These are phyloP conservation scores for Laspeyria flexula DNA, from an alignment of 2,888 invertebrate genomes.

Conservation along the genomic window DNA sequence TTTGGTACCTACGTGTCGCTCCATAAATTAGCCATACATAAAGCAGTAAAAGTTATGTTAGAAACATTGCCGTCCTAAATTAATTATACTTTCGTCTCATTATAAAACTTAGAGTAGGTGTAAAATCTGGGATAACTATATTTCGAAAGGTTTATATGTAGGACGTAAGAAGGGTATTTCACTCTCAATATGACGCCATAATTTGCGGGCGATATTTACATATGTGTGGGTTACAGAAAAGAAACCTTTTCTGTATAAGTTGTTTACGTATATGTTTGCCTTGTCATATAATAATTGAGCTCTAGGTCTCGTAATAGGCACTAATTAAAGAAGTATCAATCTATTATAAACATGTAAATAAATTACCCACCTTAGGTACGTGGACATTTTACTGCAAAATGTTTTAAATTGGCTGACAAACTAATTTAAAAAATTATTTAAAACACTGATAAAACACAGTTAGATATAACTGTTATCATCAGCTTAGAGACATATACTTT, in stretches of 20 bases:
- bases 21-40: slow-evolving; percentile 10
- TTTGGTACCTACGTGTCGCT: slow-evolving; percentile 10
- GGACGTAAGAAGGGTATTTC: neutral
- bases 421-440: too few species aligned
- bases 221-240: neutral
- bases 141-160: neutral
- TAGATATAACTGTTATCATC: too few species aligned
- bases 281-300: neutral
- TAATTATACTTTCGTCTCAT: neutral
- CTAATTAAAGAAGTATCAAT: too few species aligned
- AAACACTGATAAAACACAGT: too few species aligned
- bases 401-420: too few species aligned
- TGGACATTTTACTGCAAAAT: too few species aligned
- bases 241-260: neutral
- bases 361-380: too few species aligned
- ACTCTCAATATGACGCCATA: neutral
- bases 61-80: neutral
- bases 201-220: neutral
- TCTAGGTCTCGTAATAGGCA: neutral
- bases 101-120: neutral
- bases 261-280: neutral
- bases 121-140: neutral
- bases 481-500: too few species aligned
- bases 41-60: neutral
- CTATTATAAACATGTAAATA: too few species aligned